A percentile compares a stretch with the other conserved stretches of the same genome.
Evolutionary conservation across 2,797 vertebrate genomes (phyloP).

Genomic region (Ciconia nigra): DNA sequence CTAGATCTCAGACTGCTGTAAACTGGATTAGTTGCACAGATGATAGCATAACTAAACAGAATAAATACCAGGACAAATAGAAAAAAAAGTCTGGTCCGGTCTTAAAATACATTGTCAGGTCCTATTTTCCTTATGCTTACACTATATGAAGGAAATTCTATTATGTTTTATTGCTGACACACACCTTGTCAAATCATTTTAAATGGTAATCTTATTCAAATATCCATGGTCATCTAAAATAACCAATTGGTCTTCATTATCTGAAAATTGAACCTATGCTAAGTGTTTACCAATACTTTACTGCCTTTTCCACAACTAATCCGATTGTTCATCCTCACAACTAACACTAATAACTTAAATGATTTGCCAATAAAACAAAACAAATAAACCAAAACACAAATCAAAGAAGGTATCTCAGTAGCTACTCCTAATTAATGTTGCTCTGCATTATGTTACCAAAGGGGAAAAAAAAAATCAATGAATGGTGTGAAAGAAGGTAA

Average conservation of each 20-base stretch:
- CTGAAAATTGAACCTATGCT: conserved; percentile 41
- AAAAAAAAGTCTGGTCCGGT: neutral
- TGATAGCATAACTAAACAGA: neutral
- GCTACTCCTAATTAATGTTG: conserved; percentile 35
- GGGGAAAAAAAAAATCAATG: neutral
- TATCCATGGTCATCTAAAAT: conserved; percentile 22
- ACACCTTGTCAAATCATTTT: conserved; percentile 44
- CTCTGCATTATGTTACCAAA: conserved; percentile 21
- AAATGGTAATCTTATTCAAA: conserved; percentile 31
- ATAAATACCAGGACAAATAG: neutral
- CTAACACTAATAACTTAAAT: conserved; percentile 49
- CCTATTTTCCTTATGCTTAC: neutral
- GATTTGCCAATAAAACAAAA: conserved; percentile 45
- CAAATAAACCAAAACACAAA: conserved; percentile 11
- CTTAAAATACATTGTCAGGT: neutral
- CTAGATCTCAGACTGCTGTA: neutral
- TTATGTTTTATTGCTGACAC: neutral
- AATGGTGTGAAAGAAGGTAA: neutral
- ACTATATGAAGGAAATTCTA: neutral
- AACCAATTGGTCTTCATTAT: conserved; percentile 56
- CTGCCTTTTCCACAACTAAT: conserved; percentile 48
- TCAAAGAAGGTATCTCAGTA: conserved; percentile 28
- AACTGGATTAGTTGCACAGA: neutral
- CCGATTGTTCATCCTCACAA: conserved; percentile 8
- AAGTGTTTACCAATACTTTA: conserved; percentile 54